These are phyloP conservation scores for Crioceris asparagi DNA, from an alignment of 2,888 invertebrate species.

Conservation along the genomic window DNA sequence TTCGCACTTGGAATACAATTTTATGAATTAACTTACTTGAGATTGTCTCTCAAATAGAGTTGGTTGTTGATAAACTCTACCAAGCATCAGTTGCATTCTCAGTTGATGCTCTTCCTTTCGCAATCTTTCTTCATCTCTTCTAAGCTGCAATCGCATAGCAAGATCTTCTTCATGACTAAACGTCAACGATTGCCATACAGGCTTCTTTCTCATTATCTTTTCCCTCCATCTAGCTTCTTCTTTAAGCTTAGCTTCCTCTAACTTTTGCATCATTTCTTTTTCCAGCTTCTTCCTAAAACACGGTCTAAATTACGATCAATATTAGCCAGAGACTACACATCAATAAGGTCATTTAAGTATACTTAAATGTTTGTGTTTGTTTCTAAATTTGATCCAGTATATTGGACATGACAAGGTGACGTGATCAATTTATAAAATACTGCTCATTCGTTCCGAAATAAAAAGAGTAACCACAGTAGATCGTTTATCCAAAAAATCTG, in stretches of 20 bases:
- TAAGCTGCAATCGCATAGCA: slow-evolving; percentile 52
- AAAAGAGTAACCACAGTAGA: too few species aligned
- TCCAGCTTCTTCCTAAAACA: slow-evolving; percentile 54
- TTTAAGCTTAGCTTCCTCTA: slow-evolving; percentile 49
- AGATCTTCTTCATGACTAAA: slow-evolving; percentile 58
- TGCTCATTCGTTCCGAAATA: too few species aligned
- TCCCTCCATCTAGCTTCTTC: slow-evolving; percentile 50
- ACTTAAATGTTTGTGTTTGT: too few species aligned
- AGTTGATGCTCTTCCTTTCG: slow-evolving; percentile 55
- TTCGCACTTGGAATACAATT: neutral
- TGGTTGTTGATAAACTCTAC: slow-evolving; percentile 58
- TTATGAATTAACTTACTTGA: slow-evolving; percentile 37
- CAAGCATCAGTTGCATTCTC: slow-evolving; percentile 63
- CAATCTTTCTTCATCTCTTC: slow-evolving; percentile 57
- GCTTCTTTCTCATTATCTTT: slow-evolving; percentile 49
- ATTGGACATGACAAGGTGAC: too few species aligned
- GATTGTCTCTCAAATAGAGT: slow-evolving; percentile 61
- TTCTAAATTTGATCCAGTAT: too few species aligned
- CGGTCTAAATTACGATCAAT: too few species aligned
- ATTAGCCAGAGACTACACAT: too few species aligned
- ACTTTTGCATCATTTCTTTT: slow-evolving; percentile 46
- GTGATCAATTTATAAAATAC: too few species aligned
- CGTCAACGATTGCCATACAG: slow-evolving; percentile 59
- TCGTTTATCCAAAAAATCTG: too few species aligned
- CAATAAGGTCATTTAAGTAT: too few species aligned